phyloP scores from a whole-genome alignment of 2,797 vertebrate species.

The Gymnothorax reevesii region DNA sequence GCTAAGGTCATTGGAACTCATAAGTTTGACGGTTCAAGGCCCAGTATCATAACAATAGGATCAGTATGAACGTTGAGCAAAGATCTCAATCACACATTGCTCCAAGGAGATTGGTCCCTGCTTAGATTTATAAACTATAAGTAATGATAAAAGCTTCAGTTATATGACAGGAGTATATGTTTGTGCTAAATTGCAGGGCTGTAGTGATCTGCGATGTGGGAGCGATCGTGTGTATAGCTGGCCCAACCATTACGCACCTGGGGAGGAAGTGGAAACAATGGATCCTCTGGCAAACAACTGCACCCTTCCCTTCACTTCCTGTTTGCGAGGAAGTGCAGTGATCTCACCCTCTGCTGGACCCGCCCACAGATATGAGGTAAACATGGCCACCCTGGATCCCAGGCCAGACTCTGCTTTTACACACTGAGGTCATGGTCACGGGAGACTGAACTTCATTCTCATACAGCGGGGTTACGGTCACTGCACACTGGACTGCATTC shows the following conservation, averaged over 20 bases:
- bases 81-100: too few species aligned
- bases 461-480: too few species aligned
- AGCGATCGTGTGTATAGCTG: neutral
- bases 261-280: slow-evolving; percentile 8
- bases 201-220: neutral
- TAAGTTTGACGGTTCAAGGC: too few species aligned
- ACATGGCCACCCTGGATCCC: neutral
- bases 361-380: neutral
- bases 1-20: too few species aligned
- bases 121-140: too few species aligned
- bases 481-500: too few species aligned
- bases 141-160: too few species aligned
- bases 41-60: too few species aligned
- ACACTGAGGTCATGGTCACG: neutral
- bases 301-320: slow-evolving; percentile 3
- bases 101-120: too few species aligned
- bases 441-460: neutral
- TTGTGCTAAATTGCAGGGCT: neutral
- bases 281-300: neutral
- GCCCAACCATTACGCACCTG: neutral
- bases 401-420: neutral
- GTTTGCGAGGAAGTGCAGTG: neutral
- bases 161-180: neutral
- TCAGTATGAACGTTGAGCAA: too few species aligned
- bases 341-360: neutral